Conservation (phyloP, 2,888 invertebrate species). For the Cryptus viduatorius region DNA sequence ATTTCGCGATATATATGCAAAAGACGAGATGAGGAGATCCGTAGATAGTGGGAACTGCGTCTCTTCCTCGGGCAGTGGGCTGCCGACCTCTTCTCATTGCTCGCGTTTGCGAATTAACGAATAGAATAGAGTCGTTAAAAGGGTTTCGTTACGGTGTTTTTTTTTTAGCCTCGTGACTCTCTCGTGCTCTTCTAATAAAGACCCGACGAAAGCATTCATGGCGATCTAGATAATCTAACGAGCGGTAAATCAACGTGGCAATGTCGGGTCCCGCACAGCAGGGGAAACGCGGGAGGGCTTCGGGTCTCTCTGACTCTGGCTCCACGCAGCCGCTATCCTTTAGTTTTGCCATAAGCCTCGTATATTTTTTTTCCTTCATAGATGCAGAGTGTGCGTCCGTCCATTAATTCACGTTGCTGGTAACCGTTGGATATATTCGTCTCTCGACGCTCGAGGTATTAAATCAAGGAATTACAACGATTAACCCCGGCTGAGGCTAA, state of each 20-base stretch:
- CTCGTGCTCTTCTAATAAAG: slow-evolving; percentile 60
- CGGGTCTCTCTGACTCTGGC: slow-evolving; percentile 2
- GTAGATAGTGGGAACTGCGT: neutral
- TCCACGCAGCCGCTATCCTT: slow-evolving; percentile 44
- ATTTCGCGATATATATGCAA: slow-evolving; percentile 40
- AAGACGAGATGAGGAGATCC: slow-evolving; percentile 20
- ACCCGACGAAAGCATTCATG: slow-evolving; percentile 67
- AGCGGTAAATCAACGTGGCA: slow-evolving; percentile 68
- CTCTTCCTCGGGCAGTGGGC: slow-evolving; percentile 14
- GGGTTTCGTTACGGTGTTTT: slow-evolving; percentile 49
- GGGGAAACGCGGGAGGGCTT: neutral
- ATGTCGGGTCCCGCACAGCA: slow-evolving; percentile 21
- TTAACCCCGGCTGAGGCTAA: slow-evolving; percentile 81
- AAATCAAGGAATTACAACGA: slow-evolving; percentile 82
- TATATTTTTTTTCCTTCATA: slow-evolving; percentile 73
- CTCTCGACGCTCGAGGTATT: slow-evolving; percentile 73
- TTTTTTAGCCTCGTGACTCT: slow-evolving; percentile 44
- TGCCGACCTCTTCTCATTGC: slow-evolving; percentile 23
- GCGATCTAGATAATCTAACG: slow-evolving; percentile 70
- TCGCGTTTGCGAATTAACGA: slow-evolving; percentile 60
- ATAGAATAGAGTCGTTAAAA: slow-evolving; percentile 69
- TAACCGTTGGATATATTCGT: slow-evolving; percentile 73
- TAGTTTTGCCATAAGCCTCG: slow-evolving; percentile 66
- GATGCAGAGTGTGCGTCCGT: slow-evolving; percentile 76
- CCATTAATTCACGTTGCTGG: slow-evolving; percentile 75